Evolutionary conservation across 1,140 invertebrate genomes (phyloP).

Genomic region (Nasonia longicornis): DNA sequence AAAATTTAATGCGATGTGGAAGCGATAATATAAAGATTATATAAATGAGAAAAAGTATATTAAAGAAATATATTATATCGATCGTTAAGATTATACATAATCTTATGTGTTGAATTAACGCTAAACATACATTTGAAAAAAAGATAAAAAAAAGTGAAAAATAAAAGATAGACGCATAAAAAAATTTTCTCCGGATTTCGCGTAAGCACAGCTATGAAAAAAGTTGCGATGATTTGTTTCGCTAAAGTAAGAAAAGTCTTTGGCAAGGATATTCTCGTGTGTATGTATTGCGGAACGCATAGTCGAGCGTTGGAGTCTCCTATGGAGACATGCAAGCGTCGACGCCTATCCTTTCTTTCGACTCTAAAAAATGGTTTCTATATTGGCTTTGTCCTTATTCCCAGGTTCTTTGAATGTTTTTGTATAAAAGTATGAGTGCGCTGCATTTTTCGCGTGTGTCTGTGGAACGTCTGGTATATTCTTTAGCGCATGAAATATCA

Average conservation of each 20-base stretch:
- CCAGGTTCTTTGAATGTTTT: slow-evolving; percentile 40
- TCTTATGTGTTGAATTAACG: slow-evolving; percentile 46
- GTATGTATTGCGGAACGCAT: slow-evolving; percentile 28
- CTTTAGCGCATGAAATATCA: slow-evolving; percentile 40
- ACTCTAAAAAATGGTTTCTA: slow-evolving; percentile 37
- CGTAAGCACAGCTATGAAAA: slow-evolving; percentile 23
- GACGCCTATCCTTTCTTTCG: slow-evolving; percentile 28
- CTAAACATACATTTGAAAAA: slow-evolving; percentile 37
- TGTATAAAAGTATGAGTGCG: slow-evolving; percentile 33
- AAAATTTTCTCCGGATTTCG: slow-evolving; percentile 8
- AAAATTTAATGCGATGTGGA: slow-evolving; percentile 20
- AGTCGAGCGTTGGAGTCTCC: slow-evolving; percentile 36
- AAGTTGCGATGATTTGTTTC: slow-evolving; percentile 12
- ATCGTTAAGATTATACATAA: slow-evolving; percentile 51
- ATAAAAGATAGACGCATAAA: slow-evolving; percentile 1
- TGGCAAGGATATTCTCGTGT: background rate
- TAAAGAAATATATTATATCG: slow-evolving; percentile 45
- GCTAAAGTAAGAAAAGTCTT: slow-evolving; percentile 19
- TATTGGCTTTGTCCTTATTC: slow-evolving; percentile 41
- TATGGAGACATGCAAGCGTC: slow-evolving; percentile 40
- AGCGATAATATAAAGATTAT: slow-evolving; percentile 40
- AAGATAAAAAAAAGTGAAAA: slow-evolving; percentile 7
- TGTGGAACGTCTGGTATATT: slow-evolving; percentile 41
- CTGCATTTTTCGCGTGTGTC: slow-evolving; percentile 33
- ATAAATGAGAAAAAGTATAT: slow-evolving; percentile 44